Percentiles rank a stretch among this genome's conserved stretches.
Evolutionary conservation across 1,140 invertebrate genomes (phyloP).

Genomic region (Stegodyphus dumicola): DNA sequence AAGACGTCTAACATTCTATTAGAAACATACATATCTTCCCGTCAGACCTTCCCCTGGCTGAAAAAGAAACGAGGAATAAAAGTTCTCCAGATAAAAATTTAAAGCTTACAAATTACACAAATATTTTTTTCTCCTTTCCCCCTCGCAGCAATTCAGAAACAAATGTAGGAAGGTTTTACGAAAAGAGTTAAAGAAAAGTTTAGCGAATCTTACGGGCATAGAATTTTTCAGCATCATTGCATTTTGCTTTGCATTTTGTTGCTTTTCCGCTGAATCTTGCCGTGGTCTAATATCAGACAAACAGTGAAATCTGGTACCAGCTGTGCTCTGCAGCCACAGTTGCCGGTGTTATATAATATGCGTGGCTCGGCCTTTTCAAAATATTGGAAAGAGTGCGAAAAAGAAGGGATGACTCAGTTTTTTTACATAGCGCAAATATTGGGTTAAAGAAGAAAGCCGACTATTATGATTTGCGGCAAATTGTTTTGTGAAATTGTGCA

Average conservation of each 20-base stretch:
- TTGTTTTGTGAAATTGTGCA: slow-evolving; percentile 15
- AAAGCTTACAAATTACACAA: too few relatives aligned
- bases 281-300: slow-evolving; percentile 45
- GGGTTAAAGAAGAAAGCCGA: slow-evolving; percentile 11
- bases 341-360: slow-evolving; percentile 32
- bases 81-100: too few relatives aligned
- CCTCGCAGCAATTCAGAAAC: too few relatives aligned
- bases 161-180: too few relatives aligned
- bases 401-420: not conserved
- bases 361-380: slow-evolving; percentile 3
- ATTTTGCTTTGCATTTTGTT: slow-evolving; percentile 43
- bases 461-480: slow-evolving; percentile 25
- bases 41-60: too few relatives aligned
- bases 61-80: too few relatives aligned
- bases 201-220: not conserved
- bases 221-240: slow-evolving; percentile 27
- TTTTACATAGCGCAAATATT: slow-evolving; percentile 19
- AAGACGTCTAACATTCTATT: too few relatives aligned
- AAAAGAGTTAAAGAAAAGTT: not conserved
- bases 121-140: too few relatives aligned
- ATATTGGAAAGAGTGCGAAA: slow-evolving; percentile 23
- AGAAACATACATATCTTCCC: too few relatives aligned
- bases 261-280: slow-evolving; percentile 9
- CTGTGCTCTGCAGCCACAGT: slow-evolving; percentile 16
- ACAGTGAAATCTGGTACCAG: slow-evolving; percentile 34